Conservation (phyloP, 92 coral and sea anemone genomes). For the Epizoanthus rinbou region DNA sequence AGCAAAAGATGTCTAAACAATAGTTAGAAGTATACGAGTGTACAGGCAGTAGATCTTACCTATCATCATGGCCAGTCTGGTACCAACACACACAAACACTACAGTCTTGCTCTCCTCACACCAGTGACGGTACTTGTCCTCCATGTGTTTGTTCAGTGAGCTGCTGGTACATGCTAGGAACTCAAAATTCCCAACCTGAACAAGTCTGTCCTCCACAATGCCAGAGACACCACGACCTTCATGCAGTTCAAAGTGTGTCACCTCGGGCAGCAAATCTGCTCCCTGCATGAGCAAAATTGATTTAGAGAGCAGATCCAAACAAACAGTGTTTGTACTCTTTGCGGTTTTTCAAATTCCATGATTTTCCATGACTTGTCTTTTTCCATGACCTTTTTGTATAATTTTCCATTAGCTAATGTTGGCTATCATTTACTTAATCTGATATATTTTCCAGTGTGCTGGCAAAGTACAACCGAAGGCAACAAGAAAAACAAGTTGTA, state of each 20-base stretch:
- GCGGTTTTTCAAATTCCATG: too few relatives aligned
- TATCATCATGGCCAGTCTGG: conserved; percentile 82
- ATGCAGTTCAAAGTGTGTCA: conserved; percentile 74
- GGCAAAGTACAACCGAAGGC: too few relatives aligned
- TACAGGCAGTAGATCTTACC: conserved; percentile 13
- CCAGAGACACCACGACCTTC: conserved; percentile 98
- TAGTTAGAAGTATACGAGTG: too few relatives aligned
- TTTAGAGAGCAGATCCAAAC: too few relatives aligned
- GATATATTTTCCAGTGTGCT: too few relatives aligned
- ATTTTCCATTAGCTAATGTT: too few relatives aligned
- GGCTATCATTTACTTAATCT: too few relatives aligned
- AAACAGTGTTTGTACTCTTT: too few relatives aligned
- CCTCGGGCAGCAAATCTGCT: conserved; percentile 71
- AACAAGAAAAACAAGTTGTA: too few relatives aligned
- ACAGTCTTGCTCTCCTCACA: conserved; percentile 94
- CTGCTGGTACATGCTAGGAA: conserved; percentile 61
- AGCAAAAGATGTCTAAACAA: too few relatives aligned
- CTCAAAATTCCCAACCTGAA: conserved; percentile 82
- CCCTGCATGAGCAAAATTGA: not conserved
- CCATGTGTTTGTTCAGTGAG: conserved; percentile 52
- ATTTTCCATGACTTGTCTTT: too few relatives aligned
- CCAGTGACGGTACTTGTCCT: conserved; percentile 69
- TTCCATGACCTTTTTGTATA: too few relatives aligned
- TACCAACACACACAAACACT: conserved; percentile 83
- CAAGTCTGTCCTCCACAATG: conserved; percentile 70